phyloP scores from a whole-genome alignment of 1,140 invertebrate genomes.

The Papilio glaucus region DNA sequence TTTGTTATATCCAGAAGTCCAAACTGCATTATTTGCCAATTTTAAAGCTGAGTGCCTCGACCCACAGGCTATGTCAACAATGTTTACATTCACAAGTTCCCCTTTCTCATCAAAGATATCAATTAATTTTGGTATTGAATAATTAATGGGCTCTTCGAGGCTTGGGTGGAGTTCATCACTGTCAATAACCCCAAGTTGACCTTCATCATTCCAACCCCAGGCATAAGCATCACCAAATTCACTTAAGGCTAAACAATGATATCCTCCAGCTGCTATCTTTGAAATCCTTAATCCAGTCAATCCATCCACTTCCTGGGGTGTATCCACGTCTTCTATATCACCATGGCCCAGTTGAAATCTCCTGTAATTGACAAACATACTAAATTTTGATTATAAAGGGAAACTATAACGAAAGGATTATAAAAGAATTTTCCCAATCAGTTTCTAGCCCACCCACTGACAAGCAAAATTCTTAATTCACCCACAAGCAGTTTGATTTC shows the following conservation, averaged over 20 bases:
- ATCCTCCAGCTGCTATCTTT: constrained; percentile 90
- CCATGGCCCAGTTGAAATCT: constrained; percentile 93
- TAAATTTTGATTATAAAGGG: not conserved
- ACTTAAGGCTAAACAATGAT: constrained; percentile 92
- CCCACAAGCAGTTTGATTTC: too few relatives aligned
- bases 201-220: constrained; percentile 96
- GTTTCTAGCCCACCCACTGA: too few relatives aligned
- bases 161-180: constrained; percentile 51
- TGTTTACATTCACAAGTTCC: constrained; percentile 71
- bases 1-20: constrained; percentile 89
- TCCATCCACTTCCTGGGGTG: constrained; percentile 87
- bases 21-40: constrained; percentile 85
- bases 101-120: constrained; percentile 82
- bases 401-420: not conserved
- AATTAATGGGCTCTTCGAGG: constrained; percentile 48
- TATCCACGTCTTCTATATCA: constrained; percentile 85
- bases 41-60: constrained; percentile 86
- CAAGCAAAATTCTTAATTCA: too few relatives aligned
- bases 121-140: constrained; percentile 83
- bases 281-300: constrained; percentile 88
- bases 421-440: not conserved
- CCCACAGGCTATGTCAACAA: constrained; percentile 87
- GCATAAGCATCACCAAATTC: constrained; percentile 91
- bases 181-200: constrained; percentile 88
- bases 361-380: constrained; percentile 77